These are phyloP conservation scores for Rhombomys opimus DNA, from an alignment of 2,113 vertebrate species.

Conservation along the genomic window DNA sequence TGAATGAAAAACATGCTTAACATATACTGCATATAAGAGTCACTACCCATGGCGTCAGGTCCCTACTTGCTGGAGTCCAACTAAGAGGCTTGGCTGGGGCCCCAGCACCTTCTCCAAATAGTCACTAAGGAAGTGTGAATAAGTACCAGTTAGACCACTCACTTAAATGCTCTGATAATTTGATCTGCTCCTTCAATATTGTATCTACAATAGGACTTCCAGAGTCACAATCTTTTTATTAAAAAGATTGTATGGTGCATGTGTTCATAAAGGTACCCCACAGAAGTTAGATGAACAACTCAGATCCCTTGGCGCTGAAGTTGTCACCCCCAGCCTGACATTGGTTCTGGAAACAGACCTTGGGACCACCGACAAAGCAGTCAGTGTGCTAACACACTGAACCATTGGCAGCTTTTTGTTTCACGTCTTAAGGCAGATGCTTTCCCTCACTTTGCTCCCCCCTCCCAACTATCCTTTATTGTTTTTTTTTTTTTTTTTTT, in stretches of 20 bases:
- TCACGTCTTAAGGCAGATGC: background rate
- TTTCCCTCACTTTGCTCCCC: background rate
- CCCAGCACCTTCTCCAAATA: background rate
- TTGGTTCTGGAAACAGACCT: background rate
- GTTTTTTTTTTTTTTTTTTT: slow-evolving; percentile 47
- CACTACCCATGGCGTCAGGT: background rate
- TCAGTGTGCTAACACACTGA: no score
- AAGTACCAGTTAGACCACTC: background rate
- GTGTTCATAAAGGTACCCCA: background rate
- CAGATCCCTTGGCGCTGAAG: no score
- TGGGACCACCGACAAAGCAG: background rate
- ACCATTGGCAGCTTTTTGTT: background rate
- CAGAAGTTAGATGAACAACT: background rate
- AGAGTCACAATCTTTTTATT: background rate
- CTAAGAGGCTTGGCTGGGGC: background rate
- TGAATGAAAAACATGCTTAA: background rate
- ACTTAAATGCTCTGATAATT: background rate
- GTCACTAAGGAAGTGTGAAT: background rate
- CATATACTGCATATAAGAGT: background rate
- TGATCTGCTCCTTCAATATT: background rate
- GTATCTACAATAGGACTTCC: background rate
- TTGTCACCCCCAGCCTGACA: no score
- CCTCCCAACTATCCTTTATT: background rate
- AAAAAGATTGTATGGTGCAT: no score
- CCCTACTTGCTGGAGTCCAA: background rate